Evolutionary conservation across 2,888 invertebrate species (phyloP).

Genomic region (Cryptophagus acutangulus): DNA sequence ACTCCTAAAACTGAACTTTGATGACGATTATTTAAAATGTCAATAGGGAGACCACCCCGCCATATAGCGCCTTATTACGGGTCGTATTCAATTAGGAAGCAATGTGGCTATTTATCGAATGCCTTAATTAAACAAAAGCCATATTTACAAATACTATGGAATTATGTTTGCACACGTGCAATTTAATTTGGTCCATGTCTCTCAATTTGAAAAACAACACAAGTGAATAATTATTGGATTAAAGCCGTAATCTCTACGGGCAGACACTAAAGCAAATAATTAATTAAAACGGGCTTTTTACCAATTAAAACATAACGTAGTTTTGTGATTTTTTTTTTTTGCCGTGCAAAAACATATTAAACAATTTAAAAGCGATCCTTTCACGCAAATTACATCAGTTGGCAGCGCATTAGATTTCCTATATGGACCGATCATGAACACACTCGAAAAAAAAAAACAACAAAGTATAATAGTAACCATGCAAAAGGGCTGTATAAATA

Average conservation of each 20-base stretch:
- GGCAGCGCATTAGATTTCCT: too few species aligned
- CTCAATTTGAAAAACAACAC: constrained; percentile 7
- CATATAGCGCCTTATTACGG: too few species aligned
- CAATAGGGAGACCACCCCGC: too few species aligned
- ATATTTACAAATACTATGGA: too few species aligned
- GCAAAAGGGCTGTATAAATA: constrained; percentile 5
- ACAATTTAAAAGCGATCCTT: constrained; percentile 2
- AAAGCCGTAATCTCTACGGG: constrained; percentile 16
- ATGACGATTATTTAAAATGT: too few species aligned
- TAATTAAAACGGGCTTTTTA: constrained; percentile 16
- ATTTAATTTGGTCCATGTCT: too few species aligned
- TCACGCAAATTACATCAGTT: not conserved
- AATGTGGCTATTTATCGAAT: too few species aligned
- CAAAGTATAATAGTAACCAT: not conserved
- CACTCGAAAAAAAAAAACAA: not conserved
- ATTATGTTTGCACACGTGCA: too few species aligned
- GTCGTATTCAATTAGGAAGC: too few species aligned
- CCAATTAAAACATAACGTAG: constrained; percentile 22
- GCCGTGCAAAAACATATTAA: not conserved
- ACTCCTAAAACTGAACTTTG: constrained; percentile 9
- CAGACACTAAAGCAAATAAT: constrained; percentile 1
- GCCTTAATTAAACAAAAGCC: too few species aligned
- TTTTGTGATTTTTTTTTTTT: constrained; percentile 15
- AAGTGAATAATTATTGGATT: constrained; percentile 19
- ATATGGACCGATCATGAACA: too few species aligned